These are phyloP conservation scores for Andrena camellia DNA, from an alignment of 2,888 invertebrate genomes.

Conservation along the genomic window DNA sequence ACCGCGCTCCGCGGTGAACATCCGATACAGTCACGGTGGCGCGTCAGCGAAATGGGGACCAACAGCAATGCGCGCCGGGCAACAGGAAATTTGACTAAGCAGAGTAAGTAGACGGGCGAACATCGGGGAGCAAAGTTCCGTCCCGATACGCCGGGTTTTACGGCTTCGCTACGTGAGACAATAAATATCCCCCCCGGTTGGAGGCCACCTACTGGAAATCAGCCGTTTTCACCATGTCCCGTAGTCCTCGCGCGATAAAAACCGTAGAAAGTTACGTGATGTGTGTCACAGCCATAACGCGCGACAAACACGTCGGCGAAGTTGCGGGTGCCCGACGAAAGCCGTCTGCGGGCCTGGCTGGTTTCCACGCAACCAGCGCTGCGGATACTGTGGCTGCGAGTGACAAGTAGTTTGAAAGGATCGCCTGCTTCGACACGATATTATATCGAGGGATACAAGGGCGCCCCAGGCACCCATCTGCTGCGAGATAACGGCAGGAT, in stretches of 20 bases:
- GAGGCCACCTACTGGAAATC: conserved; percentile 55
- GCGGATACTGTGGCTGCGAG: conserved; percentile 7
- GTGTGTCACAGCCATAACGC: conserved; percentile 69
- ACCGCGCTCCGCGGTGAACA: background rate
- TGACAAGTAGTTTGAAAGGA: conserved; percentile 29
- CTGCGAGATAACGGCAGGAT: too few species aligned
- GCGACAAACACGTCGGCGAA: conserved; percentile 54
- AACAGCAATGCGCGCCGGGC: background rate
- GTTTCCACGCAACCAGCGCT: conserved; percentile 12
- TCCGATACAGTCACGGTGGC: background rate
- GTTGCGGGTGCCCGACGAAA: conserved; percentile 39
- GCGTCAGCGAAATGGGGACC: background rate
- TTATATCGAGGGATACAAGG: too few species aligned
- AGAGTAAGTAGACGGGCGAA: background rate
- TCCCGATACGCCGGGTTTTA: conserved; percentile 38
- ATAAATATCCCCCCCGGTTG: conserved; percentile 45
- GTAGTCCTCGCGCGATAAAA: conserved; percentile 55
- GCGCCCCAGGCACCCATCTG: too few species aligned
- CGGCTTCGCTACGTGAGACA: conserved; percentile 10
- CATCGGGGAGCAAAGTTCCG: conserved; percentile 33
- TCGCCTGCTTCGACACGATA: background rate
- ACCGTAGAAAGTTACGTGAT: conserved; percentile 73
- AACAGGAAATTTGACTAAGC: conserved; percentile 26
- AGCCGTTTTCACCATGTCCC: conserved; percentile 59
- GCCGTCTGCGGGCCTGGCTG: conserved; percentile 15